These are phyloP conservation scores for Coturnix japonica DNA, from an alignment of 2,113 vertebrate genomes.

Conservation along the genomic window DNA sequence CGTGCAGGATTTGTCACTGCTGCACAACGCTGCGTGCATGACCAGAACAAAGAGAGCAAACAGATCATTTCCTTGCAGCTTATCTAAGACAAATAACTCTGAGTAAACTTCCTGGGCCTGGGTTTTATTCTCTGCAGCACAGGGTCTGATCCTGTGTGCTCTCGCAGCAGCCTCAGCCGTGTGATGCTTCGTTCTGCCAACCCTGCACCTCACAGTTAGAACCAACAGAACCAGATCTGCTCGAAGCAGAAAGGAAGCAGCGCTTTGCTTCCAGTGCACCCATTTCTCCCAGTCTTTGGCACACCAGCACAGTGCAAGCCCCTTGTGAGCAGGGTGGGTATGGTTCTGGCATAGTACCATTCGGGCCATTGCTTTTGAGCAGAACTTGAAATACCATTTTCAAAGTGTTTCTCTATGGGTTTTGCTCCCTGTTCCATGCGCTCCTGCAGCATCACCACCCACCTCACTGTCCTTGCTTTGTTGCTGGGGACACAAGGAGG, in stretches of 20 bases:
- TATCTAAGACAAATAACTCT: conserved; percentile 63
- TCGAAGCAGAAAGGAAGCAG: neutral
- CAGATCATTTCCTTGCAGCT: neutral
- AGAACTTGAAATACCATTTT: fast-evolving
- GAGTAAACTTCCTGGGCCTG: conserved; percentile 60
- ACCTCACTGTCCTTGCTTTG: neutral
- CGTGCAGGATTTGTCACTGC: neutral
- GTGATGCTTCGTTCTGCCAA: neutral
- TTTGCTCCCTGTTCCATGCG: neutral
- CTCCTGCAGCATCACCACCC: neutral
- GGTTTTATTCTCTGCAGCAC: neutral
- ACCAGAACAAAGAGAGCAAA: conserved; percentile 36
- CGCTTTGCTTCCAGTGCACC: neutral
- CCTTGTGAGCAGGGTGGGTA: neutral
- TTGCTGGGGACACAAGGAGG: neutral
- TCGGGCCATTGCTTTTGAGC: neutral
- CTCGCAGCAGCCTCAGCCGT: neutral
- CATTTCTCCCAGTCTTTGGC: neutral
- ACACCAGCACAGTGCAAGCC: too few species aligned
- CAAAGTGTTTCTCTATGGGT: neutral
- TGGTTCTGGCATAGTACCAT: neutral
- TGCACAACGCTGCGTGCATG: neutral
- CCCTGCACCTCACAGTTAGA: neutral
- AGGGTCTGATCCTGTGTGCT: fast-evolving
- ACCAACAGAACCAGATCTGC: fast-evolving